phyloP scores from a whole-genome alignment of 2,113 vertebrate species.

The Istiophorus platypterus region DNA sequence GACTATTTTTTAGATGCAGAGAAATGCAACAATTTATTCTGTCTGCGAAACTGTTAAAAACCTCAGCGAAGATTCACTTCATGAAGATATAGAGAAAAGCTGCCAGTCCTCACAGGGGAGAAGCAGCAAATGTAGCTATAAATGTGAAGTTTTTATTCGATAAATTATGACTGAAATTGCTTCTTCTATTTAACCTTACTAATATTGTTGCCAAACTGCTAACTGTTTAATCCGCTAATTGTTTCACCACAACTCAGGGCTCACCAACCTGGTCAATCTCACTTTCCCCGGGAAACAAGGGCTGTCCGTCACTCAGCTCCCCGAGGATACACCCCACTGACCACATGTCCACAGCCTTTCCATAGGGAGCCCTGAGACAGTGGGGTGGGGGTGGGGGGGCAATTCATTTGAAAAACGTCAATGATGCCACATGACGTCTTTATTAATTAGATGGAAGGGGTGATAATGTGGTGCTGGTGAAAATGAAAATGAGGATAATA shows the following conservation, averaged over 20 bases:
- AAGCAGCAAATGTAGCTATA: not conserved
- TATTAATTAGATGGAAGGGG: not conserved
- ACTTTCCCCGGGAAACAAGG: slow-evolving; percentile 97
- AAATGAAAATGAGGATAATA: slow-evolving; percentile 6
- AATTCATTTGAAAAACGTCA: not conserved
- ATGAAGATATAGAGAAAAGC: not conserved
- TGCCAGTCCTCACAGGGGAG: not conserved
- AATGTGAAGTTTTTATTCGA: slow-evolving; percentile 1
- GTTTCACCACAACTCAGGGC: not conserved
- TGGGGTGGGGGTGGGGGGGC: not conserved
- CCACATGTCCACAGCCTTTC: slow-evolving; percentile 99
- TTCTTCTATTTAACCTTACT: too few species aligned
- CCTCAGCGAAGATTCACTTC: not conserved
- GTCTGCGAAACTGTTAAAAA: not conserved
- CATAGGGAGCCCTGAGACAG: slow-evolving; percentile 91
- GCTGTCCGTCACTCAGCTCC: slow-evolving; percentile 97
- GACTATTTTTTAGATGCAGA: not conserved
- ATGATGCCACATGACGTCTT: not conserved
- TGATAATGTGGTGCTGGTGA: slow-evolving; percentile 7
- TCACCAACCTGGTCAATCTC: slow-evolving; percentile 92
- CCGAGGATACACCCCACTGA: slow-evolving; percentile 98
- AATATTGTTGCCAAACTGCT: too few species aligned
- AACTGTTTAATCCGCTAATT: not conserved
- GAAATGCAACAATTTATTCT: not conserved
- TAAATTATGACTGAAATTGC: not conserved